Evolutionary conservation across 1,140 invertebrate species (phyloP).

Genomic region (Telenomus remus): DNA sequence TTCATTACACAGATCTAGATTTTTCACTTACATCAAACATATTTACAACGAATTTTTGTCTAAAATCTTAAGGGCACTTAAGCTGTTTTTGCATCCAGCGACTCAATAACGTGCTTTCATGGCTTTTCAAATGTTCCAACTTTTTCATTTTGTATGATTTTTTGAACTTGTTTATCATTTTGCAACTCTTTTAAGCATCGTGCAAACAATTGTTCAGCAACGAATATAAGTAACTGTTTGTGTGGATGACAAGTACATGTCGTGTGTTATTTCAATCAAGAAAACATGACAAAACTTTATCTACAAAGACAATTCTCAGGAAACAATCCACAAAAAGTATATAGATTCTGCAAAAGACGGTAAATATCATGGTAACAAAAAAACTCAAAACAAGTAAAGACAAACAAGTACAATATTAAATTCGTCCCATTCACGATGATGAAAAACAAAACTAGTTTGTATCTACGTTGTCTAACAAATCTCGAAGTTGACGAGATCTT

Average conservation of each 20-base stretch:
- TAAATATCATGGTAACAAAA: slow-evolving; percentile 19
- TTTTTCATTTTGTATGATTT: no score
- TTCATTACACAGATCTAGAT: no score
- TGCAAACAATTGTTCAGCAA: slow-evolving; percentile 17
- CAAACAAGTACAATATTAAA: background rate
- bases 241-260: slow-evolving; percentile 49
- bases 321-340: slow-evolving; percentile 55
- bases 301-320: slow-evolving; percentile 60
- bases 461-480: no score
- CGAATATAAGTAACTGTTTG: slow-evolving; percentile 32
- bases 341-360: slow-evolving; percentile 48
- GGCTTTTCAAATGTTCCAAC: no score
- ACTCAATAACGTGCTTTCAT: no score
- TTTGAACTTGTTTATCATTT: no score
- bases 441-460: slow-evolving; percentile 23
- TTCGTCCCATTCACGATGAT: slow-evolving; percentile 38
- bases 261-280: slow-evolving; percentile 40
- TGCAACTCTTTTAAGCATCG: no score
- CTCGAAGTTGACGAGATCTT: no score
- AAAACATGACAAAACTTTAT: slow-evolving; percentile 58
- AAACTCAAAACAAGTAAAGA: slow-evolving; percentile 38
- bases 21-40: no score
- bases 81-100: no score
- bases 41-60: no score
- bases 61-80: no score